Percentiles rank a stretch among this genome's conserved stretches.
Conservation (phyloP, 92 coral and sea anemone species). For the Parazoanthus atlanticus region DNA sequence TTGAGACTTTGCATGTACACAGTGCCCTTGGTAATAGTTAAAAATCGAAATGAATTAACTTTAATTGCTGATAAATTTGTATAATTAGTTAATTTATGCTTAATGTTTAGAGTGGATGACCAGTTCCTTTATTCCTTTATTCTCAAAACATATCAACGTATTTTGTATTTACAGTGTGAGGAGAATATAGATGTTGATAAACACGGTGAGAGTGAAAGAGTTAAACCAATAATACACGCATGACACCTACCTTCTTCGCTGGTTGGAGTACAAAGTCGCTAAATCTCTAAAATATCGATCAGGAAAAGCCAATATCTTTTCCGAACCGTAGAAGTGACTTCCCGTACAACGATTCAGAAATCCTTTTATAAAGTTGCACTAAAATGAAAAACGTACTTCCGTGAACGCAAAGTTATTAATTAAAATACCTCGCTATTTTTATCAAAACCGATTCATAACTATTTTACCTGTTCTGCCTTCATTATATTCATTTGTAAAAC, state of each 20-base stretch:
- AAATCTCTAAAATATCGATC: background rate
- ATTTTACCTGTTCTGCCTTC: no score
- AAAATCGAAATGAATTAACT: no score
- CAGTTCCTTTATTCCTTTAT: no score
- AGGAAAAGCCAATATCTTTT: background rate
- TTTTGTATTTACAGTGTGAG: background rate
- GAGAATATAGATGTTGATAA: no score
- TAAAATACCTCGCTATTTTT: no score
- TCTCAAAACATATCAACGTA: background rate
- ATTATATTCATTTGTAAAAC: no score
- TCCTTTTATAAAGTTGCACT: background rate
- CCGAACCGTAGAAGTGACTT: background rate
- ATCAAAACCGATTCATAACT: no score
- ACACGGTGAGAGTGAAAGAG: no score
- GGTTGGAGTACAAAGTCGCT: background rate
- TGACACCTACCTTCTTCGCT: background rate
- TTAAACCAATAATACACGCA: background rate
- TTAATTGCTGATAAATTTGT: no score
- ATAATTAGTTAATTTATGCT: no score
- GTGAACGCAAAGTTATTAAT: background rate
- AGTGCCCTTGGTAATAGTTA: no score
- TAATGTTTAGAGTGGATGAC: background rate
- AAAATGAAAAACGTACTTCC: background rate
- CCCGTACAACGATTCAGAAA: background rate
- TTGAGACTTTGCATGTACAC: no score